Evolutionary conservation across 2,113 vertebrate species (phyloP), one percentile per base, ranked within the genome.

Genomic region (Podarcis cretensis): DNA sequence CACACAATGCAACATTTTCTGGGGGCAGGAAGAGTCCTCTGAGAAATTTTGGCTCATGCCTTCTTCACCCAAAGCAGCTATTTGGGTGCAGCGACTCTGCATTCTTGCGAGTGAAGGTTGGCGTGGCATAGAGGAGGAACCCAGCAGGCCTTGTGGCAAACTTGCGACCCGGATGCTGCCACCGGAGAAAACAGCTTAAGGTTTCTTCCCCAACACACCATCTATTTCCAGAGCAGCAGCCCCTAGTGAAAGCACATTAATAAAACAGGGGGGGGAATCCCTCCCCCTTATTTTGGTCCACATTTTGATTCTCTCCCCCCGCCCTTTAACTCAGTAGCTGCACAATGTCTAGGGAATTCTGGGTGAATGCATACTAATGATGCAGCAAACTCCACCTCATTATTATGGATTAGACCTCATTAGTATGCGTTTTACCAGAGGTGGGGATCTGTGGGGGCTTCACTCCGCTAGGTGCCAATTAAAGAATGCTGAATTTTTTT

Each of bases 391-490:
- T 65, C 35, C 59, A 76, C 30, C 80, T 88, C 87, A 77, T 88
- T 88, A 88, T 88, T 75, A 88, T 54, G 87, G 87, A 88, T 88
- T 83, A 83, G 74, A 48, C 54, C 35, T 88, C 80, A 88, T 88
- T 83, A 71, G 57, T 65, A 88, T 76, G 87, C 81, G 10, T 32
- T 68, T 88, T 76, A 5, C 59, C 57, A 14, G 71, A 74, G n/a
- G 87, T 25, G 10, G 21, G 18, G 37, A 32, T 83, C 73, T 83
- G 6, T 43, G 30, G 81, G 57, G 87, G 40, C 71, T 13, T 59
- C 12, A 9, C 37, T 88, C 37, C 16, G 18, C 80, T 48, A 83
- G 87, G 87, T 83, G 66, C 87, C 87, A 88, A 88, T 88, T 88
- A 88, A 66, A 65, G 57, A 66, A 13, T 21, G 25, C 54, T 65